phyloP scores from a whole-genome alignment of 2,797 vertebrate species.

The Gallinago stenura region DNA sequence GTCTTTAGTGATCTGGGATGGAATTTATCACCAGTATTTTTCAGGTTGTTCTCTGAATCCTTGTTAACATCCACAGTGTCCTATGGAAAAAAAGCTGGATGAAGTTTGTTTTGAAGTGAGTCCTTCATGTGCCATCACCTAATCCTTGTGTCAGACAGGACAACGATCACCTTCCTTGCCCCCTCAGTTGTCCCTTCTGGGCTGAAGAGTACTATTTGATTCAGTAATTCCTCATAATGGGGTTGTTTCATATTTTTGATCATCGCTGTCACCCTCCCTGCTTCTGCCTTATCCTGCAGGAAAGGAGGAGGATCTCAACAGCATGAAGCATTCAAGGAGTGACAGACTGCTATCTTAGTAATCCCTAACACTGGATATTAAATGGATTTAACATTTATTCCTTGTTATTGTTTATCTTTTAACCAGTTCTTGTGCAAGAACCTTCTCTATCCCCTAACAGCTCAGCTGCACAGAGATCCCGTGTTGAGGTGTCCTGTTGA shows the following conservation, averaged over 20 bases:
- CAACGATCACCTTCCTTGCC: not conserved
- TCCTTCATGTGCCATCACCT: not conserved
- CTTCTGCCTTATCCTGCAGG: not conserved
- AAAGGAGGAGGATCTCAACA: not conserved
- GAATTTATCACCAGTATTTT: not conserved
- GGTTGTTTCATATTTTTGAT: not conserved
- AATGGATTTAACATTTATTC: not conserved
- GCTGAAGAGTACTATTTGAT: not conserved
- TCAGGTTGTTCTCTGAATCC: not conserved
- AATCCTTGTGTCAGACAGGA: not conserved
- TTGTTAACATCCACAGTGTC: not conserved
- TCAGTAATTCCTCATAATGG: not conserved
- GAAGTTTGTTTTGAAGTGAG: not conserved
- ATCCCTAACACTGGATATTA: not conserved
- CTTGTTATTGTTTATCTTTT: not conserved
- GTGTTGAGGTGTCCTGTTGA: not conserved
- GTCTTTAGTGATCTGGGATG: not conserved
- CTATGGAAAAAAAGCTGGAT: not conserved
- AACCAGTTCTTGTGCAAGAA: not conserved
- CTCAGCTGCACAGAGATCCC: not conserved
- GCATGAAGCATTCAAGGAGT: not conserved
- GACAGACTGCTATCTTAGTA: not conserved
- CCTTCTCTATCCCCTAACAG: not conserved
- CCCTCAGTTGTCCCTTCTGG: not conserved
- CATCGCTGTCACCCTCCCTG: not conserved